Evolutionary conservation across 2,797 vertebrate genomes (phyloP), one percentile per base, ranked within the genome.

Genomic region (Leptatherina wallacei): DNA sequence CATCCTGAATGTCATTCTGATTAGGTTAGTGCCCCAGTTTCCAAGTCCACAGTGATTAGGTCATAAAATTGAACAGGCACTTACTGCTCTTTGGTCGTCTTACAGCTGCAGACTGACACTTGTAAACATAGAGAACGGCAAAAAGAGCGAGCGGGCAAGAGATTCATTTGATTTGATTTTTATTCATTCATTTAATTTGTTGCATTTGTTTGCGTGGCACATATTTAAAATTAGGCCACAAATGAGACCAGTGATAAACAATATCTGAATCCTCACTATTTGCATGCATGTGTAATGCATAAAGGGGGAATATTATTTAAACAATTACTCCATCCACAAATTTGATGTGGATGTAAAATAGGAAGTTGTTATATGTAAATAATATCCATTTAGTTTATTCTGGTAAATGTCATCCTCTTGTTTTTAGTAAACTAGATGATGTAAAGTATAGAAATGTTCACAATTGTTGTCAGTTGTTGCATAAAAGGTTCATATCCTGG

Each of bases 11-110:
- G 42, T 70, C 63, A 35, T 59, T 52, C 54, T 22, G 14, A 61
- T 77, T 42, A 62, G 61, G 18, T 69, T 33, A 74, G 16, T 77
- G 80, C 64, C 79, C 82, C 33, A 66, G 47, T 85, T 88, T 68
- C 38, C 27, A 64, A 65, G 60, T 83, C 77, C 77, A 80, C 38
- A 44, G 57, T 80, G 69, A 79, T 61, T 63, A 70, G 56, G 42
- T 20, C 64, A 44, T 66, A 56, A 75, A 72, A 55, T 18, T 58
- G 1, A 2, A 22, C 56, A 61, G 32, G 64, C 70, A 65, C 44
- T 33, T 69, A 69, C 68, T 71, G 40, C 63, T 75, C 56, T 51
- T 38, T 72, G 33, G 55, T 65, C 63, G 33, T 51, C 51, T 60
- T 69, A 44, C 54, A 58, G 30, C 67, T 33, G 5, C n/a, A 1